Evolutionary conservation across 2,888 invertebrate genomes (phyloP).

Genomic region (Phengaris alcon): DNA sequence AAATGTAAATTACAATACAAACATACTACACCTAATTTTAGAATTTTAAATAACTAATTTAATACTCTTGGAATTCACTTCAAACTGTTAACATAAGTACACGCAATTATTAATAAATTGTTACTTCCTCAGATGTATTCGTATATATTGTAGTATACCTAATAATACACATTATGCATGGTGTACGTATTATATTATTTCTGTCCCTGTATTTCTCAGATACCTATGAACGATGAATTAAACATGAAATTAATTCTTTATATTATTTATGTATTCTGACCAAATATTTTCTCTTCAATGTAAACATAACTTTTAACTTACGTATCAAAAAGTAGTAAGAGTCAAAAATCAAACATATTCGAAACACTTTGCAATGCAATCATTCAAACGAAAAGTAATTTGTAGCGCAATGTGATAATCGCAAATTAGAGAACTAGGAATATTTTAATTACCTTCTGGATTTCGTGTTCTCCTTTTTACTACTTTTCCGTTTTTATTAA

Average conservation of each 20-base stretch:
- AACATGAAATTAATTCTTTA: not conserved
- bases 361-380: constrained; percentile 30
- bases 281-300: not conserved
- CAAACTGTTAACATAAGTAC: too few species aligned
- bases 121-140: too few species aligned
- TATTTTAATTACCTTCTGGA: constrained; percentile 65
- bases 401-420: constrained; percentile 10
- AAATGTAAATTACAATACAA: too few species aligned
- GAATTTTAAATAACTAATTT: too few species aligned
- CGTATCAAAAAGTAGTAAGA: constrained; percentile 71
- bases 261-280: not conserved
- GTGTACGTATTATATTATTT: too few species aligned
- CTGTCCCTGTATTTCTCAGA: not conserved
- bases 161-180: too few species aligned
- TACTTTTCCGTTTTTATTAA: constrained; percentile 73
- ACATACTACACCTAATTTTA: too few species aligned
- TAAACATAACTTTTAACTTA: constrained; percentile 14
- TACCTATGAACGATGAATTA: not conserved
- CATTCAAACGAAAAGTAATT: constrained; percentile 29
- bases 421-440: constrained; percentile 33
- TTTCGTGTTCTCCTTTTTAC: constrained; percentile 71
- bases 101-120: too few species aligned
- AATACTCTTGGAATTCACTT: too few species aligned
- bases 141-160: too few species aligned
- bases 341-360: constrained; percentile 53